A percentile compares a stretch with the other conserved stretches of the same genome.
Conservation (phyloP, 2,797 vertebrate genomes). For the Parauchenoglanis ngamensis region DNA sequence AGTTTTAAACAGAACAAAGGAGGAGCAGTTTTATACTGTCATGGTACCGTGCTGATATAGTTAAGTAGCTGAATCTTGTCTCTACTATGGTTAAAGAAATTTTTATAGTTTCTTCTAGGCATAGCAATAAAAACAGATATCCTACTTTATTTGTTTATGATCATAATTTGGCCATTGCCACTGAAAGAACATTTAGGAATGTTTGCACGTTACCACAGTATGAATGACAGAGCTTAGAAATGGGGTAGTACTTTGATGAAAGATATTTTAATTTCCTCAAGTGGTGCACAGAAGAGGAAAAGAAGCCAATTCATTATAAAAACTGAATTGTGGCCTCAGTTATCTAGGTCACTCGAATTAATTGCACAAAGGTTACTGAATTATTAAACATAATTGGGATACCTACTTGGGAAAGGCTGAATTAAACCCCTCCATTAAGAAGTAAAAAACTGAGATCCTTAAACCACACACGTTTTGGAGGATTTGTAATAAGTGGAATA, state of each 20-base stretch:
- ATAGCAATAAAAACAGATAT: background rate
- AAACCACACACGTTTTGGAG: slow-evolving; percentile 55
- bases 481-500: slow-evolving; percentile 43
- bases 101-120: background rate
- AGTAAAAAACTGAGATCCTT: slow-evolving; percentile 51
- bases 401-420: slow-evolving; percentile 67
- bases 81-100: background rate
- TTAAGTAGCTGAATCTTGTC: slow-evolving; percentile 6
- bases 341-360: slow-evolving; percentile 74
- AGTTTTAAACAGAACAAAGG: slow-evolving; percentile 33
- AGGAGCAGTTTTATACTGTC: slow-evolving; percentile 28
- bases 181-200: slow-evolving; percentile 9
- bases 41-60: slow-evolving; percentile 3
- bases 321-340: slow-evolving; percentile 53
- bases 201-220: slow-evolving; percentile 7
- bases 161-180: background rate
- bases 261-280: slow-evolving; percentile 52
- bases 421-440: slow-evolving; percentile 58
- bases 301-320: slow-evolving; percentile 66
- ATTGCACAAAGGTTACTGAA: slow-evolving; percentile 73
- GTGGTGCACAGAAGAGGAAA: slow-evolving; percentile 59
- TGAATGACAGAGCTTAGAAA: slow-evolving; percentile 23
- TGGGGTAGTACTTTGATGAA: background rate
- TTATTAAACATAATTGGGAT: slow-evolving; percentile 74
- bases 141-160: slow-evolving; percentile 11